Conservation (phyloP, 2,888 invertebrate genomes). For the Caenorhabditis zanzibari region DNA sequence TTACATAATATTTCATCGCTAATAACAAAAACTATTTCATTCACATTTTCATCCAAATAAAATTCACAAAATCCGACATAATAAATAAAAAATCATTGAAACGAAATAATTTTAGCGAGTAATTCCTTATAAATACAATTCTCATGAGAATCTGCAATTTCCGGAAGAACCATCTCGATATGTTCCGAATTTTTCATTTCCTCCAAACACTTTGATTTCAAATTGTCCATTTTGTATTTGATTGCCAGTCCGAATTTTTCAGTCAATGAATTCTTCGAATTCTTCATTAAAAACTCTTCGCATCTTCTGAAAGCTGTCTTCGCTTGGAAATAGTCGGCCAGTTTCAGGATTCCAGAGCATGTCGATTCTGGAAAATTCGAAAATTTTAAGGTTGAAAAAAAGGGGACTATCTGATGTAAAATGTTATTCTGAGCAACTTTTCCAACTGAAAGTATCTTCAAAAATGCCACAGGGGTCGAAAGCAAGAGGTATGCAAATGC, state of each 20-base stretch:
- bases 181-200: background rate
- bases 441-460: too few relatives aligned
- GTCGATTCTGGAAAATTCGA: background rate
- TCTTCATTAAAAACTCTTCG: background rate
- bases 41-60: too few relatives aligned
- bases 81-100: background rate
- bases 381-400: too few relatives aligned
- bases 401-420: too few relatives aligned
- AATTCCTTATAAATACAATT: background rate
- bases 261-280: background rate
- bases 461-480: too few relatives aligned
- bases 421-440: too few relatives aligned
- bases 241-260: background rate
- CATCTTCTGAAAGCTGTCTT: background rate
- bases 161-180: background rate
- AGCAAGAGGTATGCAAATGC: too few relatives aligned
- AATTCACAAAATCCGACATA: background rate
- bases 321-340: background rate
- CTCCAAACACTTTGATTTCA: background rate
- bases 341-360: background rate
- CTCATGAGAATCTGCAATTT: background rate
- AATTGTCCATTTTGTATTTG: background rate
- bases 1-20: too few relatives aligned
- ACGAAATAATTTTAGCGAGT: background rate
- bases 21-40: too few relatives aligned